These are phyloP conservation scores for Elymnias hypermnestra DNA, from an alignment of 1,140 invertebrate species.

Conservation along the genomic window DNA sequence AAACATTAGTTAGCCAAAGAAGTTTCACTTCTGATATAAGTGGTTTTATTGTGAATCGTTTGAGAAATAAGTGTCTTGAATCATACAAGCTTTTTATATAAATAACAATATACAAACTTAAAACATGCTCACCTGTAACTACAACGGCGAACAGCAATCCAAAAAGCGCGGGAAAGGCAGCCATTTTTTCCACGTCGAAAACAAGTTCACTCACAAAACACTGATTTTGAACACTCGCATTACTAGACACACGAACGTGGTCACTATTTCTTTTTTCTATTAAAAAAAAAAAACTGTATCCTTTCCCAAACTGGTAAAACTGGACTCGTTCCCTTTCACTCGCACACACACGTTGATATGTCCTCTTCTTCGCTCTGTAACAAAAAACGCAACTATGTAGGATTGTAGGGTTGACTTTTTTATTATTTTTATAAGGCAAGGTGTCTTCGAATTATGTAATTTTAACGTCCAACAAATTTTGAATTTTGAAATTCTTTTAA, in stretches of 20 bases:
- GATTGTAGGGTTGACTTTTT: constrained; percentile 16
- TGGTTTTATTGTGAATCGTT: no score
- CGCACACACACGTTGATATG: constrained; percentile 18
- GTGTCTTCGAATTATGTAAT: constrained; percentile 21
- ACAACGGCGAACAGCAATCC: constrained; percentile 40
- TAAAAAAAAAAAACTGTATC: constrained; percentile 20
- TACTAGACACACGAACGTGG: constrained; percentile 43
- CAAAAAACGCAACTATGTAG: constrained; percentile 36
- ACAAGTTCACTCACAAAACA: constrained; percentile 35
- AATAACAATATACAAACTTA: no score
- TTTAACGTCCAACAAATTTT: not conserved
- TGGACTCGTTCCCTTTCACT: constrained; percentile 40
- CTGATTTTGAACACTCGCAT: constrained; percentile 44
- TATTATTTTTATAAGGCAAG: constrained; percentile 20
- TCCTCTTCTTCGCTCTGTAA: constrained; percentile 46
- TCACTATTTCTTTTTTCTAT: constrained; percentile 36
- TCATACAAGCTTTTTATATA: no score
- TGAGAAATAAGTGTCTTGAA: no score
- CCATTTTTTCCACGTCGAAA: constrained; percentile 41
- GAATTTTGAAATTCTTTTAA: constrained; percentile 4
- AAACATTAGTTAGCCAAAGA: no score
- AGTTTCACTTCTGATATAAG: no score
- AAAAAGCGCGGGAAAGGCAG: constrained; percentile 54
- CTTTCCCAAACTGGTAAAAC: constrained; percentile 32
- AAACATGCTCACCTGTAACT: constrained; percentile 41